Evolutionary conservation across 1,140 invertebrate species (phyloP).

Genomic region (Alviniconcha marisindica): DNA sequence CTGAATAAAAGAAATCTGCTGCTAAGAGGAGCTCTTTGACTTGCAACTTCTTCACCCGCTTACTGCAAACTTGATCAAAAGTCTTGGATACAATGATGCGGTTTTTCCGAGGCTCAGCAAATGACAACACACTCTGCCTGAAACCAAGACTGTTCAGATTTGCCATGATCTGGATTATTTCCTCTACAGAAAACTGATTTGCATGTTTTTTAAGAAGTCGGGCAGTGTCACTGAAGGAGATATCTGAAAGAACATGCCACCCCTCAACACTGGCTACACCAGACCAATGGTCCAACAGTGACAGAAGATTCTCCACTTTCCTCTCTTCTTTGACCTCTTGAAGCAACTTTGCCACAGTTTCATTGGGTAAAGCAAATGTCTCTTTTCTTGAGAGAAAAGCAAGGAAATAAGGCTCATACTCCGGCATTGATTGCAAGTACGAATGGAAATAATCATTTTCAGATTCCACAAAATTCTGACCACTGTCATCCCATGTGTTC

Average conservation of each 20-base stretch:
- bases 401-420: constrained; percentile 24
- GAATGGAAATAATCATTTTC: constrained; percentile 34
- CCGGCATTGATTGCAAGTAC: constrained; percentile 8
- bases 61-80: constrained; percentile 20
- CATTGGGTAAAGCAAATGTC: not conserved
- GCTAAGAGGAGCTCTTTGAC: constrained; percentile 23
- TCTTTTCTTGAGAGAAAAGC: not conserved
- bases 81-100: constrained; percentile 23
- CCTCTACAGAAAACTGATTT: not conserved
- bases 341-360: not conserved
- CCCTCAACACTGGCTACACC: constrained; percentile 13
- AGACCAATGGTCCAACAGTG: constrained; percentile 19
- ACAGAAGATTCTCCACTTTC: not conserved
- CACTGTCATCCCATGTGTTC: not conserved
- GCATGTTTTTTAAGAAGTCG: not conserved
- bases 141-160: constrained; percentile 7
- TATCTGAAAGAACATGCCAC: not conserved
- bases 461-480: constrained; percentile 24
- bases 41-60: not conserved
- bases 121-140: not conserved
- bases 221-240: not conserved
- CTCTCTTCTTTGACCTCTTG: not conserved
- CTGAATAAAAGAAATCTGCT: constrained; percentile 28
- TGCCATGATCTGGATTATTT: constrained; percentile 16
- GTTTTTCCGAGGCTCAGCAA: not conserved